These are phyloP conservation scores for Kryptolebias marmoratus DNA, from an alignment of 2,113 vertebrate genomes.

Conservation along the genomic window DNA sequence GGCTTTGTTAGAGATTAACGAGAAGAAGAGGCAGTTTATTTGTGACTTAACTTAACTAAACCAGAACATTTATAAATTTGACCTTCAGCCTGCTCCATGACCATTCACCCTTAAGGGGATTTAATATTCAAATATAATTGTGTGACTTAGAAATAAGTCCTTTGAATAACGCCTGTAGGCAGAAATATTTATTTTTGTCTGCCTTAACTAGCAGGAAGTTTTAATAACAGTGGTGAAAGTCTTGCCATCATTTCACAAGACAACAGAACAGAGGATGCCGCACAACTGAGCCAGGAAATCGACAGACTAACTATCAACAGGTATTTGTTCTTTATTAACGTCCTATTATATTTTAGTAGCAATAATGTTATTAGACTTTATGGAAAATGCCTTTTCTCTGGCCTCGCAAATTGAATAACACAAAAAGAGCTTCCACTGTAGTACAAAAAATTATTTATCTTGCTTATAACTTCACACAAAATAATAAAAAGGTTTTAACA, in stretches of 20 bases:
- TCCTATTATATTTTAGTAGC: background rate
- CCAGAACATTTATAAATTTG: background rate
- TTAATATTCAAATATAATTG: background rate
- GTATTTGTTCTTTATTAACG: background rate
- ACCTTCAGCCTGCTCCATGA: background rate
- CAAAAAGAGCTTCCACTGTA: too few relatives aligned
- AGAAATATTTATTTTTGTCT: background rate
- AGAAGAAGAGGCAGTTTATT: background rate
- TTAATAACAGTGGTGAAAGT: background rate
- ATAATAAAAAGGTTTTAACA: too few relatives aligned
- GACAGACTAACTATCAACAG: background rate
- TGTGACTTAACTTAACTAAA: background rate
- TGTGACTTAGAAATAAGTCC: background rate
- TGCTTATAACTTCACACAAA: too few relatives aligned
- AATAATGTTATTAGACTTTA: background rate
- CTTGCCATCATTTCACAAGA: background rate
- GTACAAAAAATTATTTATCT: too few relatives aligned
- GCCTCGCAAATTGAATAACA: too few relatives aligned
- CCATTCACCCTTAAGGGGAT: background rate
- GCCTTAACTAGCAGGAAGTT: background rate
- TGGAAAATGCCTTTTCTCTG: too few relatives aligned
- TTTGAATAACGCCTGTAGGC: background rate
- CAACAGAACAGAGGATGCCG: too few relatives aligned
- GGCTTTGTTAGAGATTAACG: too few relatives aligned
- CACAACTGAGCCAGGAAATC: background rate